Evolutionary conservation across 2,113 vertebrate species (phyloP).

Genomic region (Dipodomys spectabilis): DNA sequence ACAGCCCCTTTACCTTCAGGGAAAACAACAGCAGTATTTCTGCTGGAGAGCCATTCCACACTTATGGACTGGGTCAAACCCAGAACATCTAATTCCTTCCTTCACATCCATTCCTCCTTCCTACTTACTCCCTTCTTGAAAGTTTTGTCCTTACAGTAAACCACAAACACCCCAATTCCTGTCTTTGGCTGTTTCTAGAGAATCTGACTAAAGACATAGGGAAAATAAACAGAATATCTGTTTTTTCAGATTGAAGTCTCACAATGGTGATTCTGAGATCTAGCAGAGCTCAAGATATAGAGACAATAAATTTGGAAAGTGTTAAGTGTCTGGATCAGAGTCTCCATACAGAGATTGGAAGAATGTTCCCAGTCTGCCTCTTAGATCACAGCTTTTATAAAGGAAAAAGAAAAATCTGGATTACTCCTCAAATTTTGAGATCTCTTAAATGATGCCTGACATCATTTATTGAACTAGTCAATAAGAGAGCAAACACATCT

Average conservation of each 20-base stretch:
- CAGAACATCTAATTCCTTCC: not conserved
- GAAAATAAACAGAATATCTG: not conserved
- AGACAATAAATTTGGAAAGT: not conserved
- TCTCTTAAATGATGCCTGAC: not conserved
- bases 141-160: not conserved
- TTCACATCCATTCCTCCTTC: not conserved
- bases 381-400: not conserved
- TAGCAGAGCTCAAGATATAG: not conserved
- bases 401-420: not conserved
- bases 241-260: not conserved
- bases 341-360: not conserved
- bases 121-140: not conserved
- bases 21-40: not conserved
- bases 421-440: not conserved
- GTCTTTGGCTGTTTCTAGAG: not conserved
- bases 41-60: not conserved
- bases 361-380: not conserved
- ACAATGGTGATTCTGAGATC: not conserved
- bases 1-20: not conserved
- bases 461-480: not conserved
- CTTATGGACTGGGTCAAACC: not conserved
- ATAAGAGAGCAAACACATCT: not conserved
- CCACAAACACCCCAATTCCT: not conserved
- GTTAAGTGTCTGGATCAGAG: not conserved
- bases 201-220: not conserved